These are phyloP conservation scores for Tachypleus tridentatus DNA, from an alignment of 1,140 invertebrate genomes.

Conservation along the genomic window DNA sequence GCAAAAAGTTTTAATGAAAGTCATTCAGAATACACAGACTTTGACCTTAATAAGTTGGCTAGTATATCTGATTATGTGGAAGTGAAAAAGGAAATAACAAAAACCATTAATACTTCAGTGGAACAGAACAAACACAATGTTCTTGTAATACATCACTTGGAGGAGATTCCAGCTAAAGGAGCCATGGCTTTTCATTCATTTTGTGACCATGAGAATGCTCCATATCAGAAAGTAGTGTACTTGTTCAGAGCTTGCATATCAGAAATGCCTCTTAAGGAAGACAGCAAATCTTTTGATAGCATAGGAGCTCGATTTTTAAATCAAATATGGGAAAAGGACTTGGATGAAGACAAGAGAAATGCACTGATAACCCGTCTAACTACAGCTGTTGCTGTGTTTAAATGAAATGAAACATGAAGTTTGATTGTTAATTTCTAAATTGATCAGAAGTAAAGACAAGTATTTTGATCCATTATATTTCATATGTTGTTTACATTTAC, in stretches of 20 bases:
- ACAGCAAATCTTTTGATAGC: constrained; percentile 2
- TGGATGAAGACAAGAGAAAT: constrained; percentile 2
- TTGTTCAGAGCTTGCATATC: background rate
- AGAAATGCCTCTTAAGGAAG: background rate
- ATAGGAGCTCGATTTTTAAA: background rate
- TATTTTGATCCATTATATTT: too few relatives aligned
- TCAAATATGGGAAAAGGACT: background rate
- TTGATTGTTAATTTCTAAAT: too few relatives aligned
- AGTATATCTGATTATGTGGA: background rate
- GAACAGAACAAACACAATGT: background rate
- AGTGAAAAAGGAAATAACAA: constrained; percentile 5
- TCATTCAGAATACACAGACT: too few relatives aligned
- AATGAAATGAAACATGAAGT: too few relatives aligned
- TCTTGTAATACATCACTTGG: constrained; percentile 4
- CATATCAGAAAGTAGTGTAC: constrained; percentile 5
- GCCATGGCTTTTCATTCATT: constrained; percentile 9
- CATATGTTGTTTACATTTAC: too few relatives aligned
- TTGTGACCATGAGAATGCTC: constrained; percentile 14
- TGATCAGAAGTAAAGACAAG: too few relatives aligned
- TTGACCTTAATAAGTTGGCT: too few relatives aligned
- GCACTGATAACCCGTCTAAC: constrained; percentile 7
- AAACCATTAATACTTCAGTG: background rate
- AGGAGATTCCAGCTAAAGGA: constrained; percentile 1
- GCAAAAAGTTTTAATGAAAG: too few relatives aligned
- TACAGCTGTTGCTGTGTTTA: background rate